Evolutionary conservation across 1,140 invertebrate genomes (phyloP), one percentile per base, ranked within the genome.

Genomic region (Agrilus planipennis): DNA sequence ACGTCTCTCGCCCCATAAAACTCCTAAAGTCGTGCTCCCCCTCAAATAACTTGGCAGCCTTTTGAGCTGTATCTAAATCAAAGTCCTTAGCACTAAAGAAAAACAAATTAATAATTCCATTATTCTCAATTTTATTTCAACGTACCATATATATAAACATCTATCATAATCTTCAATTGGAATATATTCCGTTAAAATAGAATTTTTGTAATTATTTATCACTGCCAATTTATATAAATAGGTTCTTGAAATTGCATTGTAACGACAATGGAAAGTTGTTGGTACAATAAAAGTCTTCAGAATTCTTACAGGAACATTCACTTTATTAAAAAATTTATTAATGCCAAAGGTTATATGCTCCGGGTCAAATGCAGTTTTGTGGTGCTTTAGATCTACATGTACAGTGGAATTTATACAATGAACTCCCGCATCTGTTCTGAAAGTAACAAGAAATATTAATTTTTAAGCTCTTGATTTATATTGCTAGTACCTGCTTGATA

Each of bases 401-500:
- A 71, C 72, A n/a, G 69, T 69, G 11, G 70, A 61, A 48, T 69
- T 67, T 10, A 82, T 50, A 2, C 77, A 78, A 63, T 83, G 79
- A 4, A 84, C 80, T 40, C 79, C 80, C 7, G 70, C 60, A 71
- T 84, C 80, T 61, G 81, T 84, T 50, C 79, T 83, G 54, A 42
- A 55, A 50, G 38, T 42, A 20, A 39, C 19, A 29, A 37, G 18
- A 10, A 31, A 31, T 10, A 10, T 31, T 10, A 31, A 16, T n/a
- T n/a, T n/a, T n/a, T n/a, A n/a, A n/a, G n/a, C n/a, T n/a, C n/a
- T n/a, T n/a, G n/a, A n/a, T n/a, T n/a, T n/a, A 31, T 6, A 31
- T 31, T 16, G 12, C 15, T 22, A 21, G 19, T 21, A 81, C 79
- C 79, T 74, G 65, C 77, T 81, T 18, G 77, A 77, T 19, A 73